Percentiles rank a stretch among this genome's conserved stretches.
These are phyloP conservation scores for Leucosticte australis DNA, from an alignment of 2,113 vertebrate genomes.

Conservation along the genomic window DNA sequence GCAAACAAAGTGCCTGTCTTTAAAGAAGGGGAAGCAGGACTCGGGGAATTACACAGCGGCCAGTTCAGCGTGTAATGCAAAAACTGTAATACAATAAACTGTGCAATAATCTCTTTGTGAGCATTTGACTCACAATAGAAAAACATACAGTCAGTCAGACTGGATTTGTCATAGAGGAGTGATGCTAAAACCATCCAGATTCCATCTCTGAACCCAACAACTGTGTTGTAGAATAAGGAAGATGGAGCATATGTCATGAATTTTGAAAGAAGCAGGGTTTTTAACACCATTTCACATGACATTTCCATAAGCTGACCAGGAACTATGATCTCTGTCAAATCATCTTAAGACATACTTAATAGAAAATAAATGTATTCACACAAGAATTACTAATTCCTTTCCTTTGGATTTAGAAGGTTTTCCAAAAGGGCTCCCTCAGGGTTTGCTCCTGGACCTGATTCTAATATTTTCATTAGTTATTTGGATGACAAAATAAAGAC, in stretches of 20 bases:
- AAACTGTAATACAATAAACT: not conserved
- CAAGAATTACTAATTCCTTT: not conserved
- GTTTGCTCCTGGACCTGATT: not conserved
- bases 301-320: not conserved
- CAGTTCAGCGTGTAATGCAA: not conserved
- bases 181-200: not conserved
- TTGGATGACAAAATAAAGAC: not conserved
- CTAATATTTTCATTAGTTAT: conserved; percentile 21
- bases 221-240: not conserved
- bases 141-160: not conserved
- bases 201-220: not conserved
- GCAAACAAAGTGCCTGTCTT: not conserved
- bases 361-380: not conserved
- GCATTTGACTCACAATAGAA: not conserved
- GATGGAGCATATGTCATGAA: not conserved
- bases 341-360: not conserved
- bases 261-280: not conserved
- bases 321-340: not conserved
- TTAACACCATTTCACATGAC: not conserved
- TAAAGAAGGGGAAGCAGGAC: not conserved
- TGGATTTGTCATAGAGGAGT: not conserved
- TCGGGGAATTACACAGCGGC: not conserved
- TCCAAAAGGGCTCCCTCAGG: not conserved
- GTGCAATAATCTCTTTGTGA: not conserved
- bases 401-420: not conserved